phyloP scores from a whole-genome alignment of 2,888 invertebrate species.

The Rhogogaster chlorosoma region DNA sequence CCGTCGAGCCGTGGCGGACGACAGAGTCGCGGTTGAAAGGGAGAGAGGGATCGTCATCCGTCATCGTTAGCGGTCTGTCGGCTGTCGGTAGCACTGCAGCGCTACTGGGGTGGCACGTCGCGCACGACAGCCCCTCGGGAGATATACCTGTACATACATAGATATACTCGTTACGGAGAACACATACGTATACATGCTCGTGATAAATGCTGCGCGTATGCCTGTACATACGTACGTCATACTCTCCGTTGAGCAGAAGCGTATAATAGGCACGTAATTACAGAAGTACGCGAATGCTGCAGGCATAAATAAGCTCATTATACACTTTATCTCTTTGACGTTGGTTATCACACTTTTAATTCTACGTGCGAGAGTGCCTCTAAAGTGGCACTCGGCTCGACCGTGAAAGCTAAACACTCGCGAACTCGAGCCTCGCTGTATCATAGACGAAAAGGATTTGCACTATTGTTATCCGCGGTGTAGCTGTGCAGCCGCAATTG shows the following conservation, averaged over 20 bases:
- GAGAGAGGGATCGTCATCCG: slow-evolving; percentile 37
- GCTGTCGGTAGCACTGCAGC: slow-evolving; percentile 49
- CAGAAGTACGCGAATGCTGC: neutral
- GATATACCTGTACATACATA: neutral
- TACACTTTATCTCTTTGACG: neutral
- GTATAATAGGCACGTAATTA: neutral
- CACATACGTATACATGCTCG: neutral
- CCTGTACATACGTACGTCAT: neutral
- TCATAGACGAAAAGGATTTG: neutral
- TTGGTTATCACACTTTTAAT: neutral
- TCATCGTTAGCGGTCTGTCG: slow-evolving; percentile 51
- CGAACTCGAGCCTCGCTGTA: neutral
- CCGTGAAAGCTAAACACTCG: neutral
- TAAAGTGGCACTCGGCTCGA: neutral
- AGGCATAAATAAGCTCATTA: neutral
- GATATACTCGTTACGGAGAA: neutral
- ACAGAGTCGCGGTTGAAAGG: slow-evolving; percentile 1
- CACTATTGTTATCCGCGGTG: neutral
- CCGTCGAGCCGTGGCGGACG: slow-evolving; percentile 1
- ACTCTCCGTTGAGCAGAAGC: neutral
- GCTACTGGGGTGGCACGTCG: slow-evolving; percentile 13
- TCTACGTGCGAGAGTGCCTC: neutral
- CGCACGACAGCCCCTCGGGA: neutral
- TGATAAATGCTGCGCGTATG: neutral
- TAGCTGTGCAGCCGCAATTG: neutral